phyloP scores from a whole-genome alignment of 1,140 invertebrate genomes.

The Macrostomum lignano region DNA sequence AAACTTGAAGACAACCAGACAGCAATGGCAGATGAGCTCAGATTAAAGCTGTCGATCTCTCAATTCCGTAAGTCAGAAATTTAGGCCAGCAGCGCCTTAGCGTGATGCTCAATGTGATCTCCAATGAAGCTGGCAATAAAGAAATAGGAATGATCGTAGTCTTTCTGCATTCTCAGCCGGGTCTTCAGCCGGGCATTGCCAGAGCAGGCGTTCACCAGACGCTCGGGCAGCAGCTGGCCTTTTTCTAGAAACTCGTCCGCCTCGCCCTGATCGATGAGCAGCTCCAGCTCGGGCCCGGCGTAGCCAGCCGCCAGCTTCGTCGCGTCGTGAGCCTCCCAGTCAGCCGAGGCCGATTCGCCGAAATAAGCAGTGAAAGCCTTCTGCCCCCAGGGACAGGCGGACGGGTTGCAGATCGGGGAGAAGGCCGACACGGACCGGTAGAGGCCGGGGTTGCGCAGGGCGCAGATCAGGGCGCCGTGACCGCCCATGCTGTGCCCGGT shows the following conservation, averaged over 20 bases:
- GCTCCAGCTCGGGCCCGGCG: slow-evolving; percentile 34
- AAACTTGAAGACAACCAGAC: no score
- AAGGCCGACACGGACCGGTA: slow-evolving; percentile 79
- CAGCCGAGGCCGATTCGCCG: slow-evolving; percentile 27
- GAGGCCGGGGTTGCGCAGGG: slow-evolving; percentile 59
- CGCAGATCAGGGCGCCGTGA: slow-evolving; percentile 69
- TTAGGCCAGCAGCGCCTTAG: slow-evolving; percentile 35
- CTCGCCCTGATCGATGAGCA: slow-evolving; percentile 36
- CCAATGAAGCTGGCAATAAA: slow-evolving; percentile 70
- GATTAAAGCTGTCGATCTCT: no score
- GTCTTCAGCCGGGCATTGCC: slow-evolving; percentile 41
- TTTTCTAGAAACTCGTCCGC: slow-evolving; percentile 49
- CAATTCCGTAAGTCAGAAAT: no score
- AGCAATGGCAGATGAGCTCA: no score
- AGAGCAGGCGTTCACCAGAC: slow-evolving; percentile 43
- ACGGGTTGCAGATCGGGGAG: slow-evolving; percentile 71
- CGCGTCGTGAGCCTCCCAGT: slow-evolving; percentile 41
- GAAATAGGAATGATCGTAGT: slow-evolving; percentile 83
- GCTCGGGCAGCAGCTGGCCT: slow-evolving; percentile 53
- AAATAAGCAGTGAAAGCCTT: slow-evolving; percentile 56
- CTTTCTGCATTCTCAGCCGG: slow-evolving; percentile 41
- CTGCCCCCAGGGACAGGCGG: slow-evolving; percentile 50
- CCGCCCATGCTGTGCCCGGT: slow-evolving; percentile 87
- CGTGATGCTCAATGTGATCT: slow-evolving; percentile 68
- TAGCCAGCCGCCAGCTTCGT: slow-evolving; percentile 47